These are phyloP conservation scores for Leptodirus hochenwartii DNA, from an alignment of 2,888 invertebrate species.

Conservation along the genomic window DNA sequence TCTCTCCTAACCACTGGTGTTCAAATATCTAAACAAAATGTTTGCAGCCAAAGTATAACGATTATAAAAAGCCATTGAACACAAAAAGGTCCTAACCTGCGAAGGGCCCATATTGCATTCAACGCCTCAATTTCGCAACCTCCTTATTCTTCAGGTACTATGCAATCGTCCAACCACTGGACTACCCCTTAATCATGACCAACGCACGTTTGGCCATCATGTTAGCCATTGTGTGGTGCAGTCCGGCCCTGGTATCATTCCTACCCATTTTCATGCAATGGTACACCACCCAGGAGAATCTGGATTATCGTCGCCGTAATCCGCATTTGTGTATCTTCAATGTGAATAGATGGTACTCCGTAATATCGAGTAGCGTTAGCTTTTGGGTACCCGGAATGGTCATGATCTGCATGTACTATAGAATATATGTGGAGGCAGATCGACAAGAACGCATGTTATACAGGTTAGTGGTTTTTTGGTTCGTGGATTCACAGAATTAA, in stretches of 20 bases:
- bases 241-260: slow-evolving; percentile 82
- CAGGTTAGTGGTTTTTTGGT: slow-evolving; percentile 38
- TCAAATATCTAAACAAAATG: too few relatives aligned
- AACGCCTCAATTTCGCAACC: slow-evolving; percentile 36
- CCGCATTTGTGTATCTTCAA: slow-evolving; percentile 64
- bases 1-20: too few relatives aligned
- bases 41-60: too few relatives aligned
- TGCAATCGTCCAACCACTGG: slow-evolving; percentile 83
- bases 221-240: slow-evolving; percentile 80
- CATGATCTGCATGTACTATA: slow-evolving; percentile 84
- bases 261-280: slow-evolving; percentile 89
- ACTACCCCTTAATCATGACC: slow-evolving; percentile 88
- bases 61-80: too few relatives aligned
- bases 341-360: slow-evolving; percentile 73
- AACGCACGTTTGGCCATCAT: slow-evolving; percentile 59
- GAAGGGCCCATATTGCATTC: too few relatives aligned
- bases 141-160: too few relatives aligned
- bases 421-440: slow-evolving; percentile 72
- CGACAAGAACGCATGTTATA: slow-evolving; percentile 69
- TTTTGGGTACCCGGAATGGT: slow-evolving; percentile 90
- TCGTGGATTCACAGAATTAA: too few relatives aligned
- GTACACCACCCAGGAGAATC: slow-evolving; percentile 76
- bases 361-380: slow-evolving; percentile 77
- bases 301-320: slow-evolving; percentile 44
- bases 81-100: too few relatives aligned